Percentiles rank a stretch among this genome's conserved stretches.
These are phyloP conservation scores for Azorinus chamasolen DNA, from an alignment of 2,888 invertebrate species.

Conservation along the genomic window DNA sequence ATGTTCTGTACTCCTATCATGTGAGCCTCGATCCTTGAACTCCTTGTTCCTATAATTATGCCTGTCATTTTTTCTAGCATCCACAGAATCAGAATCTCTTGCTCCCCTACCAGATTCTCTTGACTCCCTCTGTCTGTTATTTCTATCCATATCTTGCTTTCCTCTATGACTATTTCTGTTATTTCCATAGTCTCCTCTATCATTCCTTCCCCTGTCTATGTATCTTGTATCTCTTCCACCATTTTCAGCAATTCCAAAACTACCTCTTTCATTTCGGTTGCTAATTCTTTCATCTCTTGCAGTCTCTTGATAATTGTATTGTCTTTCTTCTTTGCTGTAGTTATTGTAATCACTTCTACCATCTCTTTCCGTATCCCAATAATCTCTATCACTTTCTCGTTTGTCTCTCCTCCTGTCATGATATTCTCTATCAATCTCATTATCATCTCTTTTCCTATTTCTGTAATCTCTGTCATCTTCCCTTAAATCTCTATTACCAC, in stretches of 20 bases:
- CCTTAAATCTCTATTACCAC: background rate
- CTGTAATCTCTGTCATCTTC: conserved; percentile 3
- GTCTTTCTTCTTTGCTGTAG: background rate
- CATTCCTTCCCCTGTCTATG: background rate
- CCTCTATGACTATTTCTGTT: background rate
- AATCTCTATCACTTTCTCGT: conserved; percentile 1
- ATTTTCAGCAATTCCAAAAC: background rate
- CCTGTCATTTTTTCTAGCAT: background rate
- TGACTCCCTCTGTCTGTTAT: background rate
- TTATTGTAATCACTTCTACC: background rate
- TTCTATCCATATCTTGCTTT: background rate
- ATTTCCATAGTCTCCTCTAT: background rate
- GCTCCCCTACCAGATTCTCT: background rate
- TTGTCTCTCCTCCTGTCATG: conserved; percentile 1
- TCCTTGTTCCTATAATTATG: background rate
- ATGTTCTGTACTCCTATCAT: background rate
- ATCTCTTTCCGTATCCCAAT: background rate
- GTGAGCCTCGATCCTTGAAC: background rate
- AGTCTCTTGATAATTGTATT: background rate
- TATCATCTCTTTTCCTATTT: conserved; percentile 10
- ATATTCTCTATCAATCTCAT: background rate
- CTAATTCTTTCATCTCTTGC: too few relatives aligned
- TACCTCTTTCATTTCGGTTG: background rate
- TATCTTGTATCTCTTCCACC: background rate
- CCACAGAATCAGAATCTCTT: background rate